Percentiles rank a stretch among this genome's conserved stretches.
phyloP scores from a whole-genome alignment of 2,113 vertebrate genomes.

The Callospermophilus lateralis region DNA sequence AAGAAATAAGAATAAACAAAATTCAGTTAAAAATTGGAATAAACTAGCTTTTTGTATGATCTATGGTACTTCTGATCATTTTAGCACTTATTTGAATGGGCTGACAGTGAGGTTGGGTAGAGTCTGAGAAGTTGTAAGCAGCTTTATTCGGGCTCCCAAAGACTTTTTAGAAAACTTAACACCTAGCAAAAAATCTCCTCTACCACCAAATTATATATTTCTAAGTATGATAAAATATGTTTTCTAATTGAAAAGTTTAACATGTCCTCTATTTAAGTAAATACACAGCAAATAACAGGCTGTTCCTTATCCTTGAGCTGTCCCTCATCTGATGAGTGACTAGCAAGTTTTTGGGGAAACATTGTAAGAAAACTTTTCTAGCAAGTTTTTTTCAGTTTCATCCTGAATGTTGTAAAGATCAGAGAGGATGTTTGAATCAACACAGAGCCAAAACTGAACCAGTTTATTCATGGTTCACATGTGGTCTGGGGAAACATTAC shows the following conservation, averaged over 20 bases:
- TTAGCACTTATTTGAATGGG: background rate
- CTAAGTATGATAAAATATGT: background rate
- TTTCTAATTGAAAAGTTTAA: conserved; percentile 42
- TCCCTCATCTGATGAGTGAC: background rate
- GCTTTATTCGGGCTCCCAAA: background rate
- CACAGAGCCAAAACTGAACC: background rate
- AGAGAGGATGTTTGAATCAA: conserved; percentile 20
- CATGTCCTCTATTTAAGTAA: background rate
- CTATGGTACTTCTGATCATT: background rate
- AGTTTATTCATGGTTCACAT: background rate
- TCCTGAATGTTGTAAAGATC: background rate
- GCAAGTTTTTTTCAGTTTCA: background rate
- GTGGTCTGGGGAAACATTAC: background rate
- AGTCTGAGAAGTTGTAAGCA: background rate
- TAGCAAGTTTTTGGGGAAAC: background rate
- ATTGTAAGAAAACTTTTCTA: background rate
- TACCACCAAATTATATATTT: background rate
- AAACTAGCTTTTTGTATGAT: background rate
- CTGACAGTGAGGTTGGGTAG: background rate
- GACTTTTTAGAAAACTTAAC: background rate
- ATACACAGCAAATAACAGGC: background rate
- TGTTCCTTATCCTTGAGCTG: background rate
- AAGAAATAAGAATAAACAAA: background rate
- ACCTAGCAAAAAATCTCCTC: background rate
- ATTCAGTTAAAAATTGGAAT: background rate